Conservation (phyloP, 2,113 vertebrate species). For the Nothocercus julius region DNA sequence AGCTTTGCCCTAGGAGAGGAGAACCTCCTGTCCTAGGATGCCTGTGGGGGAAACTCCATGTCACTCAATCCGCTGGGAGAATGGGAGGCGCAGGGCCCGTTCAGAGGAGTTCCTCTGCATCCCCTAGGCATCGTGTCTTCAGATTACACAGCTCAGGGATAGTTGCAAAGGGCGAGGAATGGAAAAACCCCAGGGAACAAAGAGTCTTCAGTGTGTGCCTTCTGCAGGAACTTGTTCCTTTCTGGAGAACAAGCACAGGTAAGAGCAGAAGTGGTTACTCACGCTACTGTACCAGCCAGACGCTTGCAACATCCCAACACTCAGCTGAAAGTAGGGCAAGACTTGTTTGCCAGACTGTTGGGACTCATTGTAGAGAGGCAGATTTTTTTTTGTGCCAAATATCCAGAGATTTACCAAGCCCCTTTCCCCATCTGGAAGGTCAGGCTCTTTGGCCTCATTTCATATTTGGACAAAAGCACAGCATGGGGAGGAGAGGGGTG, state of each 20-base stretch:
- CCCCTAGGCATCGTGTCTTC: neutral
- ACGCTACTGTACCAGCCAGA: neutral
- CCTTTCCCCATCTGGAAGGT: neutral
- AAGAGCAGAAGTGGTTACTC: neutral
- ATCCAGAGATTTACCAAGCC: accelerated
- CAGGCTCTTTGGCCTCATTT: neutral
- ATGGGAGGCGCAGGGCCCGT: neutral
- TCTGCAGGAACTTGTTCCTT: neutral
- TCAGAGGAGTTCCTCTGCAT: neutral
- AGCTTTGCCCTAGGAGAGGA: neutral
- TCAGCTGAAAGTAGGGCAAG: neutral
- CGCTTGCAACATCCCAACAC: neutral
- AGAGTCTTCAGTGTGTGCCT: neutral
- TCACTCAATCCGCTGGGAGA: neutral
- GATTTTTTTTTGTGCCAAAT: neutral
- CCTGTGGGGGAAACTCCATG: neutral
- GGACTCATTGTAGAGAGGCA: neutral
- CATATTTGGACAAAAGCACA: neutral
- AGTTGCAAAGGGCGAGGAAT: neutral
- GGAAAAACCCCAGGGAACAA: constrained; percentile 9
- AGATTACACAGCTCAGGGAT: neutral
- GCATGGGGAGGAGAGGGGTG: neutral
- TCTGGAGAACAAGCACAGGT: accelerated
- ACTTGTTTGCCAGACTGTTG: neutral
- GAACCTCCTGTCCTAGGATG: neutral